These are phyloP conservation scores for Selenia dentaria DNA, from an alignment of 2,888 invertebrate genomes.

Conservation along the genomic window DNA sequence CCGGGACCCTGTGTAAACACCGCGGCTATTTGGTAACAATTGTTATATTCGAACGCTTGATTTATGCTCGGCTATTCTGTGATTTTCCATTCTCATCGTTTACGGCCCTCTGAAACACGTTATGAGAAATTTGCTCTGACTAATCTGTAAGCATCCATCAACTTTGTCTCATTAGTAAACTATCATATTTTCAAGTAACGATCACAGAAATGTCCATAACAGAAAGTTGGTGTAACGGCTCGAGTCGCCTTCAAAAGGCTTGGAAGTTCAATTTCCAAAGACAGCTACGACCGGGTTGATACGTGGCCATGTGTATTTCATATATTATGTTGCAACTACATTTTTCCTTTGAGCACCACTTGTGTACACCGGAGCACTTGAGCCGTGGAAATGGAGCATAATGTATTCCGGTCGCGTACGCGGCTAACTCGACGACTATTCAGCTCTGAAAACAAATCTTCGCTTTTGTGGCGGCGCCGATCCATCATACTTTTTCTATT, in stretches of 20 bases:
- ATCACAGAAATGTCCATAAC: conserved; percentile 26
- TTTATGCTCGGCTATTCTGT: conserved; percentile 35
- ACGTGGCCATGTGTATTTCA: conserved; percentile 41
- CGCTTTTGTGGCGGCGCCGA: conserved; percentile 67
- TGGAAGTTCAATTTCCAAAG: conserved; percentile 45
- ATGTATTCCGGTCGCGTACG: conserved; percentile 76
- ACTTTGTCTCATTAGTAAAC: conserved; percentile 20
- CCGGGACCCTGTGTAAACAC: conserved; percentile 67
- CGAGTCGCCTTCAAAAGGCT: conserved; percentile 40
- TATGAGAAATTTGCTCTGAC: conserved; percentile 8
- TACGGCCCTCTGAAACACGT: not conserved
- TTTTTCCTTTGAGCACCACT: conserved; percentile 43
- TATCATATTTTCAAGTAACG: conserved; percentile 24
- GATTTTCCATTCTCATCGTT: conserved; percentile 7
- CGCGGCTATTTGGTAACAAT: conserved; percentile 60
- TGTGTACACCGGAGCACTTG: conserved; percentile 49
- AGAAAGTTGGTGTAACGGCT: conserved; percentile 39
- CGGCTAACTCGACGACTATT: conserved; percentile 72
- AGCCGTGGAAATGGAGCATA: conserved; percentile 43
- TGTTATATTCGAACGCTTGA: conserved; percentile 46
- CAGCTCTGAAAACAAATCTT: conserved; percentile 79
- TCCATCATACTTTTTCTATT: conserved; percentile 81
- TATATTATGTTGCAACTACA: conserved; percentile 47
- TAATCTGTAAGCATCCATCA: conserved; percentile 10
- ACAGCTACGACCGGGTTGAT: conserved; percentile 42